Conservation (phyloP, 2,888 invertebrate genomes). For the Polyploca ridens region DNA sequence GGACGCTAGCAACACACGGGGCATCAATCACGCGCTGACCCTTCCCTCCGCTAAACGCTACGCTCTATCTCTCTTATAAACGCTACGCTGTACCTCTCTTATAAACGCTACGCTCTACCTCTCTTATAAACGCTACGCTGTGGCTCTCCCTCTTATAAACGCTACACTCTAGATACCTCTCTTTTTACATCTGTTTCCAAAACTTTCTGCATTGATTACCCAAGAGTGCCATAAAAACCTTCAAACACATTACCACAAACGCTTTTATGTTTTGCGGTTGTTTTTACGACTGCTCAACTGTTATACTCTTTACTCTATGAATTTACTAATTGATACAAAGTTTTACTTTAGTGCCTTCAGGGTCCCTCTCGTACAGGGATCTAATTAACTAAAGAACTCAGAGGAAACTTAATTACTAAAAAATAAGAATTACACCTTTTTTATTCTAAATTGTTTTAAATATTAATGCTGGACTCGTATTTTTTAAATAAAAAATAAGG, state of each 20-base stretch:
- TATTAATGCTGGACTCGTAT: neutral
- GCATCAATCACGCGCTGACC: too few species aligned
- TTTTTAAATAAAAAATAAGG: neutral
- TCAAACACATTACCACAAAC: neutral
- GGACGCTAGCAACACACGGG: too few species aligned
- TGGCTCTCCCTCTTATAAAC: too few species aligned
- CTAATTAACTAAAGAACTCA: neutral
- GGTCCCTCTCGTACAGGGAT: neutral
- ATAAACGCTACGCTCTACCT: too few species aligned
- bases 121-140: too few species aligned
- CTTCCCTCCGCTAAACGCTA: too few species aligned
- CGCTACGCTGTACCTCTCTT: too few species aligned
- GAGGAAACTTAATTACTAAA: neutral
- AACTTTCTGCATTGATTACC: neutral
- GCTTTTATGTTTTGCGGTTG: neutral
- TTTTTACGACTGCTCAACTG: neutral
- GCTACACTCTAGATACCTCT: too few species aligned
- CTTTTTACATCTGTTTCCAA: too few species aligned
- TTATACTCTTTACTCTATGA: neutral
- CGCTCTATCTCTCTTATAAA: too few species aligned
- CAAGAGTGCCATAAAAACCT: neutral
- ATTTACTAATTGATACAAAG: conserved; percentile 3
- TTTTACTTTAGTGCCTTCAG: neutral
- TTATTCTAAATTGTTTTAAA: neutral
- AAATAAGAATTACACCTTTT: neutral